Evolutionary conservation across 92 coral and sea anemone species (phyloP), one percentile per base, ranked within the genome.

Genomic region (Paragorgia papillata): DNA sequence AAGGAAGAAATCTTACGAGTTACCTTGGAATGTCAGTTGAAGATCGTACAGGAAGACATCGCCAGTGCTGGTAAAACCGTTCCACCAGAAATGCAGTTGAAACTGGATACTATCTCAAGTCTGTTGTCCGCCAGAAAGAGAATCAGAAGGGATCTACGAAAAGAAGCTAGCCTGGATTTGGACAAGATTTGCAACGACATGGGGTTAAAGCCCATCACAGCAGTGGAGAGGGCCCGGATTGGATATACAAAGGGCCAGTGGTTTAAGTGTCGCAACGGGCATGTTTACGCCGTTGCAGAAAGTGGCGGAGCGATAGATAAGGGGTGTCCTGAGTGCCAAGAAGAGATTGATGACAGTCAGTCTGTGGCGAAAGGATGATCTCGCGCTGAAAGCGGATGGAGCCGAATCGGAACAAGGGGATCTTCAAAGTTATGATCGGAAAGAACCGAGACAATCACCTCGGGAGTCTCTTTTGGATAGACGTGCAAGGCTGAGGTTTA

Each of bases 231-330:
- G 39, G 60, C 84, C n/a, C 69, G 80, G 85, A 80, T 89, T 88
- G 80, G 81, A 10, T 80, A 83, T 57, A 48, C 85, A 17, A 57
- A 82, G 55, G 97, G 97, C 31, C 97, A 85, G 43, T 88, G 90
- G 92, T 83, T 66, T 67, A 90, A 88, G 75, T 90, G 97, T 48
- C 97, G 88, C 0, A 90, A 80, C 24, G 92, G 92, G 21, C 97
- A 90, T 75, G 54, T 73, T 39, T 83, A 83, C 74, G 88, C 90
- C 22, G 84, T 89, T 25, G 89, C 83, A 8, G 93, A 89, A 0
- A 86, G 93, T 43, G 93, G 93, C 30, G 90, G 93, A 57, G 90
- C 93, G 25, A 83, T 9, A 64, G 54, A 89, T 37, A 75, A 76
- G 40, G 76, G 77, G 21, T 89, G 93, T 49, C 93, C 93, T 24